Percentiles rank a stretch among this genome's conserved stretches.
Evolutionary conservation across 2,113 vertebrate genomes (phyloP).

Genomic region (Pelvicachromis taeniatus): DNA sequence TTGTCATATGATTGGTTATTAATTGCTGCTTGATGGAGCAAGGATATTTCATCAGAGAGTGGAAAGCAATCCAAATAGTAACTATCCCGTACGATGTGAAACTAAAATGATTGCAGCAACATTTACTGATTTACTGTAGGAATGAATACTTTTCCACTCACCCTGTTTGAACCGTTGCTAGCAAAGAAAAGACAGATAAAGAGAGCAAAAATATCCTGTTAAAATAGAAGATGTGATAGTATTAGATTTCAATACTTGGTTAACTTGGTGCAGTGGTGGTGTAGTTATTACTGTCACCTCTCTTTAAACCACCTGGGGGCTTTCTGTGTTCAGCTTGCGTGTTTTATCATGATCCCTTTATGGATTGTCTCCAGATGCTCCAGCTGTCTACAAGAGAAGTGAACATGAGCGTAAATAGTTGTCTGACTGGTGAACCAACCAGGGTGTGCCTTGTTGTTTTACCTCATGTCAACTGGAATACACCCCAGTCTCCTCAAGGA

Average conservation of each 20-base stretch:
- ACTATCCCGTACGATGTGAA: not conserved
- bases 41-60: not conserved
- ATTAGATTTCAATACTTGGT: not conserved
- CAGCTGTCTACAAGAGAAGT: not conserved
- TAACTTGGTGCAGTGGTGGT: not conserved
- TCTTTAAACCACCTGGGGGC: not conserved
- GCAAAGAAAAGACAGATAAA: not conserved
- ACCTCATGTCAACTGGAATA: not conserved
- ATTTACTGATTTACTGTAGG: not conserved
- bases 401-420: not conserved
- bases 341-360: not conserved
- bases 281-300: not conserved
- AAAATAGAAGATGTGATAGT: not conserved
- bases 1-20: not conserved
- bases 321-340: not conserved
- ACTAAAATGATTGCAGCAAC: not conserved
- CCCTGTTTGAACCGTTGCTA: not conserved
- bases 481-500: not conserved
- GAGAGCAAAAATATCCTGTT: accelerated
- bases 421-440: not conserved
- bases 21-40: not conserved
- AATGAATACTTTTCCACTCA: not conserved
- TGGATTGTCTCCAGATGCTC: not conserved
- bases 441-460: not conserved
- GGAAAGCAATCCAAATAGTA: not conserved